Percentiles rank a stretch among this genome's conserved stretches.
Conservation (phyloP, 2,113 vertebrate genomes). For the Psephotus haematonotus region DNA sequence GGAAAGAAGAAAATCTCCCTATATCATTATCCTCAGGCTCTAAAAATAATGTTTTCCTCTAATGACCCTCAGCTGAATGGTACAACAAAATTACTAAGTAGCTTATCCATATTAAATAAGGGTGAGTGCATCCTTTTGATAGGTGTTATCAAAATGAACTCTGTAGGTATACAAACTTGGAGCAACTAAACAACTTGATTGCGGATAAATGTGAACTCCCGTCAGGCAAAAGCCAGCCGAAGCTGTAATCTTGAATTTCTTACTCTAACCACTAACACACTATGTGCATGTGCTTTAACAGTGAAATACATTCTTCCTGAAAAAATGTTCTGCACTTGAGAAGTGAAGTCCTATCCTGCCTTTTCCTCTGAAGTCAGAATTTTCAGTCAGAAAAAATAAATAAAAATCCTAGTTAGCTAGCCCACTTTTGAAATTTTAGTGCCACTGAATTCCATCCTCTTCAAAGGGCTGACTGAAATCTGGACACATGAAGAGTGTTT, state of each 20-base stretch:
- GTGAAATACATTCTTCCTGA: background rate
- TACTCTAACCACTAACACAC: background rate
- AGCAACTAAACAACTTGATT: background rate
- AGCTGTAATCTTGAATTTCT: background rate
- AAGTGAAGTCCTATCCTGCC: background rate
- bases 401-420: background rate
- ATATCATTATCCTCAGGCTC: background rate
- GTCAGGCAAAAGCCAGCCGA: background rate
- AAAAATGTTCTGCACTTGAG: background rate
- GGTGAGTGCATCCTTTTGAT: background rate
- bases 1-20: background rate
- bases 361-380: background rate
- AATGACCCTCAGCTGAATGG: background rate
- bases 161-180: background rate
- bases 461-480: background rate
- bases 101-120: background rate
- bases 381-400: background rate
- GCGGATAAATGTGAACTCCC: background rate
- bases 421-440: background rate
- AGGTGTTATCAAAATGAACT: background rate
- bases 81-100: background rate
- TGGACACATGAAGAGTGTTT: background rate
- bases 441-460: background rate
- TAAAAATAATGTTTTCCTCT: background rate
- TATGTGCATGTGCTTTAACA: background rate